Evolutionary conservation across 2,797 vertebrate species (phyloP).

Genomic region (Mionectes olivaceus): DNA sequence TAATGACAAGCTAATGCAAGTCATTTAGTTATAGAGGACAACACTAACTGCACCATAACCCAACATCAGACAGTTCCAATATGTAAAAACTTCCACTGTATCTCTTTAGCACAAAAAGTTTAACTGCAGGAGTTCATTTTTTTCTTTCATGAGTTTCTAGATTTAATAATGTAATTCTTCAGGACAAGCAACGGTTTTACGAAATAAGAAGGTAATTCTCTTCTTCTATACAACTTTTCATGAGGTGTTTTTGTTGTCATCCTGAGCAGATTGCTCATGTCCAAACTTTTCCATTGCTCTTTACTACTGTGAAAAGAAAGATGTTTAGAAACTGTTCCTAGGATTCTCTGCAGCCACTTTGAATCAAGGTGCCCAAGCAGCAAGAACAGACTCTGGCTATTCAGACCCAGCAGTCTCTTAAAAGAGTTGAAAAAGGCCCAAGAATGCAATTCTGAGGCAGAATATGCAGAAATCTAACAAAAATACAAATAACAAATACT

Average conservation of each 20-base stretch:
- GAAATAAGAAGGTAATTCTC: background rate
- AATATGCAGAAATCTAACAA: background rate
- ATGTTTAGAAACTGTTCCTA: background rate
- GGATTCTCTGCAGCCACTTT: constrained; percentile 14
- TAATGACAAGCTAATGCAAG: background rate
- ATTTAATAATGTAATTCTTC: background rate
- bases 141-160: background rate
- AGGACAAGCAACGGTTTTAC: background rate
- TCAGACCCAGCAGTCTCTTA: background rate
- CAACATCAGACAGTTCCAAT: background rate
- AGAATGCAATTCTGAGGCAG: background rate
- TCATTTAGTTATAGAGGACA: background rate
- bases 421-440: background rate
- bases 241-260: constrained; percentile 29
- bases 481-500: background rate
- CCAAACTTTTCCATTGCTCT: background rate
- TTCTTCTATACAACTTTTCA: constrained; percentile 23
- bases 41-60: background rate
- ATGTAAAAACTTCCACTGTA: background rate
- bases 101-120: background rate
- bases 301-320: background rate
- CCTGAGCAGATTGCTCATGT: constrained; percentile 4
- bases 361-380: background rate
- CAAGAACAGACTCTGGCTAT: background rate
- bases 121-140: background rate